Conservation (phyloP, 2,888 invertebrate genomes). For the Trichogramma dendrolimi region DNA sequence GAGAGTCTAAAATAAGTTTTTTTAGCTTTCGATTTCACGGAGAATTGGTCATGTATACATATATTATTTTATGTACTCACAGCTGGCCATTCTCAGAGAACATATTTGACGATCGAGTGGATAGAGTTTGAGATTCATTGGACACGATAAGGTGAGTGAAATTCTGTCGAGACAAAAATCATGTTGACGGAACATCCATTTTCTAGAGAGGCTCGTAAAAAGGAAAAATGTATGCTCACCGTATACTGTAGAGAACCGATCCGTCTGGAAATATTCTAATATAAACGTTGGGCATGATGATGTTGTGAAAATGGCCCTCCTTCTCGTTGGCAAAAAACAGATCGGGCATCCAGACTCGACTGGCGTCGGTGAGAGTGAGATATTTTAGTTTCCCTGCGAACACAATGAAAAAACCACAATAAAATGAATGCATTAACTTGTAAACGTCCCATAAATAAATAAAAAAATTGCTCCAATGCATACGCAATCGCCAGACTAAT, state of each 20-base stretch:
- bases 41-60: background rate
- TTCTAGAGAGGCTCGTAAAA: background rate
- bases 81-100: constrained; percentile 92
- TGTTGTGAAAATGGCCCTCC: constrained; percentile 94
- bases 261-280: constrained; percentile 94
- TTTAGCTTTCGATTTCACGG: background rate
- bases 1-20: background rate
- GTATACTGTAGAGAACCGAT: constrained; percentile 91
- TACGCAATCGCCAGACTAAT: too few species aligned
- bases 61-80: constrained; percentile 63
- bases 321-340: constrained; percentile 97
- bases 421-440: constrained; percentile 24
- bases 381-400: constrained; percentile 77
- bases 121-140: constrained; percentile 96
- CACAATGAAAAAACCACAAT: too few species aligned
- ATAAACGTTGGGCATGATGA: constrained; percentile 97
- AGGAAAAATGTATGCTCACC: constrained; percentile 53
- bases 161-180: constrained; percentile 60
- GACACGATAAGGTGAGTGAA: constrained; percentile 91
- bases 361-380: constrained; percentile 88
- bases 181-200: constrained; percentile 7
- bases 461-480: background rate
- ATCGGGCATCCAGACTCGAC: constrained; percentile 98
- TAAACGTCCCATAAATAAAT: constrained; percentile 16
- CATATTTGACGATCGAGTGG: constrained; percentile 94